Evolutionary conservation across 2,888 invertebrate species (phyloP).

Genomic region (Papilio gigon): DNA sequence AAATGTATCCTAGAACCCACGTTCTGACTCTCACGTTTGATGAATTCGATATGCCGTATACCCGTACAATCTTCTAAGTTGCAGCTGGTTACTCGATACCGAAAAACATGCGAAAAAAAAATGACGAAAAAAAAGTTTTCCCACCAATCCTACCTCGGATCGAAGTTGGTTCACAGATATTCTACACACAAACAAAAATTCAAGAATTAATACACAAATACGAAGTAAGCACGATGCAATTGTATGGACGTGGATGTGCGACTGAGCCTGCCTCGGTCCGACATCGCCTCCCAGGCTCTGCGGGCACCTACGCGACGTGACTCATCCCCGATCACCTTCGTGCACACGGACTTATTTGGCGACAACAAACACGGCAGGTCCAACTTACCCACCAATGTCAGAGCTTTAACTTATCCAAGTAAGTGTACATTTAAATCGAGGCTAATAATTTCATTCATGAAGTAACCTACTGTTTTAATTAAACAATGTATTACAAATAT

Average conservation of each 20-base stretch:
- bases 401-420: slow-evolving; percentile 34
- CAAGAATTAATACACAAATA: slow-evolving; percentile 43
- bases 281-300: slow-evolving; percentile 58
- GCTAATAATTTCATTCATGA: slow-evolving; percentile 40
- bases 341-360: slow-evolving; percentile 78
- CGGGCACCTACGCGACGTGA: slow-evolving; percentile 71
- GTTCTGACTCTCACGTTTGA: neutral
- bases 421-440: slow-evolving; percentile 27
- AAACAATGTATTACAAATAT: slow-evolving; percentile 3
- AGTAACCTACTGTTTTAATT: neutral
- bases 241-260: slow-evolving; percentile 55
- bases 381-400: slow-evolving; percentile 62
- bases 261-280: slow-evolving; percentile 58
- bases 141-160: slow-evolving; percentile 1
- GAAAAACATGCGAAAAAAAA: neutral
- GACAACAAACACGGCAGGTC: slow-evolving; percentile 70
- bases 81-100: neutral
- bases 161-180: neutral
- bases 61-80: neutral
- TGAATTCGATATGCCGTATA: neutral
- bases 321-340: slow-evolving; percentile 78
- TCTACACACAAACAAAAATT: slow-evolving; percentile 39
- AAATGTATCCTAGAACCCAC: neutral
- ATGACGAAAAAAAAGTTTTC: neutral
- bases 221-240: slow-evolving; percentile 47